Percentiles rank a stretch among this genome's conserved stretches.
Conservation (phyloP, 2,888 invertebrate genomes). For the Syrista parreyssii region DNA sequence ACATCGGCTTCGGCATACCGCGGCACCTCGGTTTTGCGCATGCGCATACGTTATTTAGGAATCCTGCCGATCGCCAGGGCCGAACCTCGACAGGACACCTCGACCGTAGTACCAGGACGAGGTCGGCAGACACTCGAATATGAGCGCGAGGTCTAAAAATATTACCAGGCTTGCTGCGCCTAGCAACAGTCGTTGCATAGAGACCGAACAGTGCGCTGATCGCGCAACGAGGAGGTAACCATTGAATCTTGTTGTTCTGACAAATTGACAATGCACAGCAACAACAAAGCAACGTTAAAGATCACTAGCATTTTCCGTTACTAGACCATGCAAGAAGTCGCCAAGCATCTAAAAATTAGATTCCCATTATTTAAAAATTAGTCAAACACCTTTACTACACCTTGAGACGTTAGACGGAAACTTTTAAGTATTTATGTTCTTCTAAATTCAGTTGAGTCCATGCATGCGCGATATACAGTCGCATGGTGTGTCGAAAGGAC, state of each 20-base stretch:
- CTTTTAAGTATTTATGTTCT: neutral
- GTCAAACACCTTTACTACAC: neutral
- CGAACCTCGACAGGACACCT: neutral
- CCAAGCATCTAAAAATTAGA: neutral
- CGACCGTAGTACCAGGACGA: neutral
- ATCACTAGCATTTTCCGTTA: neutral
- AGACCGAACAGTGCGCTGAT: constrained; percentile 50
- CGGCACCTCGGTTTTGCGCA: too few relatives aligned
- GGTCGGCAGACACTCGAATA: constrained; percentile 28
- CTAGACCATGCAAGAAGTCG: neutral
- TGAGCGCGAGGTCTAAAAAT: constrained; percentile 55
- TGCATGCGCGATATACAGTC: neutral
- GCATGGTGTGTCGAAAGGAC: neutral
- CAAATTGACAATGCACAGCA: neutral
- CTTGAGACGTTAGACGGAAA: neutral
- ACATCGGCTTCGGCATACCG: neutral
- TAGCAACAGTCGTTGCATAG: constrained; percentile 59
- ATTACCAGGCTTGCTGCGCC: constrained; percentile 53
- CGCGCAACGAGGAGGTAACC: constrained; percentile 45
- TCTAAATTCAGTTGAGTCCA: neutral
- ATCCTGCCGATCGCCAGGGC: neutral
- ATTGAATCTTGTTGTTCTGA: neutral
- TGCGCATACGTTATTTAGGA: neutral
- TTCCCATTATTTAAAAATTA: neutral
- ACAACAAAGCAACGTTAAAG: neutral